Base-by-base conservation (phyloP, 1,140 invertebrate genomes). In the Antheraea mylitta region DNA sequence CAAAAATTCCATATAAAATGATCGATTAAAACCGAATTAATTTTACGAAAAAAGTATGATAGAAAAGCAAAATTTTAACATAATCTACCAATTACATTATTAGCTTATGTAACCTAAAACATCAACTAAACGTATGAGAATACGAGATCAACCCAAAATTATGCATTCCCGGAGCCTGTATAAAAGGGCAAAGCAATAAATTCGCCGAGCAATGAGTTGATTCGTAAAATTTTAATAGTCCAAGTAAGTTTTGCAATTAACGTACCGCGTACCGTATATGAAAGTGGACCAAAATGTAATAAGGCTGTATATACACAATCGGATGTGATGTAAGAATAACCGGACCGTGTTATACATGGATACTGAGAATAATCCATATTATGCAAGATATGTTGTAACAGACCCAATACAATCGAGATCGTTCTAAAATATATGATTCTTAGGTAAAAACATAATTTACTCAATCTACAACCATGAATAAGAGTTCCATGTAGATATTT, bases 281-380 rank as follows among this genome's bases (percentile, higher is more conserved):
- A 64, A 64, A 64, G 62, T 36, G 62, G 36, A 16, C 36, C 10
- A n/a, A 64, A 64, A 64, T 37, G 37, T 42, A 42, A 42, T 42
- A 42, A 8, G 38, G 38, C 38, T 8, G 37, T 64, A 18, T 45
- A 10, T 38, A 37, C 38, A 42, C 30, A 18, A 38, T 64, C 36
- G 63, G 63, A 69, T 60, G 67, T 79, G 71, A 78, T 71, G 76
- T 75, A 83, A 83, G 18, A 13, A 53, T 22, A 69, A 63, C 69
- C 74, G 67, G 71, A 11, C 67, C 66, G 76, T 72, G 74, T 59
- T 42, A 60, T 62, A 61, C 67, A 67, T 76, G 73, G 77, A 74
- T 68, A 81, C 69, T 79, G 77, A 68, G 74, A 78, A 77, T 81
- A 70, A 79, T 79, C 70, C 62, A 64, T 73, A 76, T 82, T 77